These are phyloP conservation scores for Athetis lepigone DNA, from an alignment of 2,888 invertebrate species.

Conservation along the genomic window DNA sequence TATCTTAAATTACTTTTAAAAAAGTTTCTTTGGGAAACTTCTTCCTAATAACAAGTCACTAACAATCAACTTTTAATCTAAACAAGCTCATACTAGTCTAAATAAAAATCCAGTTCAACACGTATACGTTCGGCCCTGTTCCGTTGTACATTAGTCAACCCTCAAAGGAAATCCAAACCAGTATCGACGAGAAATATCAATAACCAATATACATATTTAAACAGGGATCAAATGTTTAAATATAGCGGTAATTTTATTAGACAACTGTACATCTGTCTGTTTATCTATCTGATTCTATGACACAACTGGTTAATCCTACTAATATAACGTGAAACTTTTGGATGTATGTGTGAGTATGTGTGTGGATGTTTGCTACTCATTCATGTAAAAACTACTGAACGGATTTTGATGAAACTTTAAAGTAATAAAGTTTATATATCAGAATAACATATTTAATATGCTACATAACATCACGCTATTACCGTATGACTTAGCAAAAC, in stretches of 20 bases:
- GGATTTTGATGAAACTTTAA: no score
- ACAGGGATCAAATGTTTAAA: constrained; percentile 26
- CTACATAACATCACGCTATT: no score
- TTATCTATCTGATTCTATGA: constrained; percentile 19
- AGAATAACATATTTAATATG: no score
- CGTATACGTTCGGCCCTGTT: not conserved
- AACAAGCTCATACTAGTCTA: not conserved
- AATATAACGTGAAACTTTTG: no score
- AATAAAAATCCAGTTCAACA: not conserved
- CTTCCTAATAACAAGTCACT: no score
- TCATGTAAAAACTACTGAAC: no score
- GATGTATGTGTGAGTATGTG: no score
- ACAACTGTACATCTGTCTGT: constrained; percentile 22
- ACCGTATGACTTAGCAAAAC: no score
- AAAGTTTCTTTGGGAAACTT: no score
- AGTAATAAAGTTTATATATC: no score
- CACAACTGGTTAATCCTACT: constrained; percentile 26
- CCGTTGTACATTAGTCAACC: constrained; percentile 5
- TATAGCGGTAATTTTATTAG: constrained; percentile 5
- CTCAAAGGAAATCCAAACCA: constrained; percentile 19
- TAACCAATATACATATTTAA: constrained; percentile 36
- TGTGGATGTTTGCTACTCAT: no score
- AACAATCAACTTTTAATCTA: not conserved
- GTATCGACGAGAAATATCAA: constrained; percentile 44
- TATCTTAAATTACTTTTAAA: no score